Evolutionary conservation across 23 tunicate genomes (phyloP).

Genomic region (Oikopleura vanhoeffeni): DNA sequence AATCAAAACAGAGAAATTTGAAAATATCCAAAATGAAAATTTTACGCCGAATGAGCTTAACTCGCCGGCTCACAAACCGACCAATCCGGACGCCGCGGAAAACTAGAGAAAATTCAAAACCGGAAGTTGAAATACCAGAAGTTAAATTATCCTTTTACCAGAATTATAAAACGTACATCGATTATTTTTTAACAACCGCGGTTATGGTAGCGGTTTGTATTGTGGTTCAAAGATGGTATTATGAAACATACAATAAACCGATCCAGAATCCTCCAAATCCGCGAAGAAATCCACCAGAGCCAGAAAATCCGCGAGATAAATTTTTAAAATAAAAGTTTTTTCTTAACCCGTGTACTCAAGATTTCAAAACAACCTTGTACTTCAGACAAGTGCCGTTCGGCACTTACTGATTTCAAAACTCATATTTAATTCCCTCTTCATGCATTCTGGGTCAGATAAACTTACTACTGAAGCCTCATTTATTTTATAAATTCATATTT

Average conservation of each 20-base stretch:
- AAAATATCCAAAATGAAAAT: too few relatives aligned
- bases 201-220: neutral
- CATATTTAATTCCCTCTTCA: too few relatives aligned
- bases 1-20: too few relatives aligned
- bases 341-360: too few relatives aligned
- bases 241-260: neutral
- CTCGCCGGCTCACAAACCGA: too few relatives aligned
- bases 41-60: too few relatives aligned
- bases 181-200: neutral
- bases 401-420: too few relatives aligned
- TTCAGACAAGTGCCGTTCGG: too few relatives aligned
- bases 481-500: too few relatives aligned
- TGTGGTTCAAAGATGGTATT: neutral
- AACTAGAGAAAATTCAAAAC: neutral
- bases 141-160: neutral
- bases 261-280: neutral
- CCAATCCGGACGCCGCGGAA: neutral
- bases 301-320: neutral
- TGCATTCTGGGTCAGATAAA: too few relatives aligned
- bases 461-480: too few relatives aligned
- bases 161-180: neutral
- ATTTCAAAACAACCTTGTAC: too few relatives aligned
- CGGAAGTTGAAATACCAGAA: neutral
- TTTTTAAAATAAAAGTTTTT: neutral
- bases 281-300: neutral